These are phyloP conservation scores for Psophia crepitans DNA, from an alignment of 2,113 vertebrate species.

Conservation along the genomic window DNA sequence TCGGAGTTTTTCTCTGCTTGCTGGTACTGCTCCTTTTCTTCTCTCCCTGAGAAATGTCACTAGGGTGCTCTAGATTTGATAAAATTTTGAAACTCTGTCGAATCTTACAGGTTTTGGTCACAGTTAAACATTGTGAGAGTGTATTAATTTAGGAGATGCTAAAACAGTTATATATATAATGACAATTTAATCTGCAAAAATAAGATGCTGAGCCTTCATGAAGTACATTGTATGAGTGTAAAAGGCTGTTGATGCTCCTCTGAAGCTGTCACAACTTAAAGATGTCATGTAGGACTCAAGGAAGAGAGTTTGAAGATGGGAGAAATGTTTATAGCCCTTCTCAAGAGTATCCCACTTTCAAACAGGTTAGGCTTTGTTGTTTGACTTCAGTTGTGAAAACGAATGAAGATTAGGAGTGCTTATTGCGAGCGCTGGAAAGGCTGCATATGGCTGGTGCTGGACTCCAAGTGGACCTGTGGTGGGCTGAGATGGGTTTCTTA, in stretches of 20 bases:
- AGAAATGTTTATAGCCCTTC: not conserved
- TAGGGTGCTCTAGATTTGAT: not conserved
- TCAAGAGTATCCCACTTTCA: not conserved
- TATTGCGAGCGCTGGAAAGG: not conserved
- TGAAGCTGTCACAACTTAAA: not conserved
- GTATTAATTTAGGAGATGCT: not conserved
- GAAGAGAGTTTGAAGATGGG: not conserved
- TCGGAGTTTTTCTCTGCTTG: not conserved
- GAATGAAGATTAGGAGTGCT: not conserved
- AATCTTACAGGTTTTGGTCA: not conserved
- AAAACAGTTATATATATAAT: not conserved
- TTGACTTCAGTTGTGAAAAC: not conserved
- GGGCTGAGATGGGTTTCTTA: not conserved
- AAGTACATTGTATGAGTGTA: not conserved
- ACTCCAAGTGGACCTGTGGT: not conserved
- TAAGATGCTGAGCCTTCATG: not conserved
- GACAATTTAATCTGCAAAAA: not conserved
- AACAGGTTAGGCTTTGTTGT: not conserved
- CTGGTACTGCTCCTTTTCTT: not conserved
- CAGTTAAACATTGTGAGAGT: not conserved
- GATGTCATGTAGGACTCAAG: not conserved
- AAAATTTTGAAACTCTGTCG: not conserved
- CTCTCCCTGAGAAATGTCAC: not conserved
- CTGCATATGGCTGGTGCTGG: rapidly evolving
- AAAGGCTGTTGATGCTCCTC: not conserved